Percentiles rank a stretch among this genome's conserved stretches.
Evolutionary conservation across 2,888 invertebrate genomes (phyloP).

Genomic region (Theodoxus fluviatilis): DNA sequence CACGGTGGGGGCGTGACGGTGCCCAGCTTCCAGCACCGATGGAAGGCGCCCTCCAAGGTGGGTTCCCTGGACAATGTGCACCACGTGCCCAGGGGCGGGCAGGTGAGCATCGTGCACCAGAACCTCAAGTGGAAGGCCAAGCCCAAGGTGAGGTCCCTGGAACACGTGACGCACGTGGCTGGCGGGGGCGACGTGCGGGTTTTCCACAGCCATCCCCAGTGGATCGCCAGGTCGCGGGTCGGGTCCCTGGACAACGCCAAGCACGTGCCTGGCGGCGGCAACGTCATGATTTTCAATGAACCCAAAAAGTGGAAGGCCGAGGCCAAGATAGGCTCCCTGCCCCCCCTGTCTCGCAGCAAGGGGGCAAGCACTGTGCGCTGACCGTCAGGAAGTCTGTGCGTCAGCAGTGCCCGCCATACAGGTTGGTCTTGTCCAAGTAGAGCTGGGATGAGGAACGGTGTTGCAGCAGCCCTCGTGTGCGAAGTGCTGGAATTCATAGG

Average conservation of each 20-base stretch:
- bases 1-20: slow-evolving; percentile 39
- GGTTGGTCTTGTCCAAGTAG: too few species aligned
- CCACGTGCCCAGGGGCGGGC: slow-evolving; percentile 46
- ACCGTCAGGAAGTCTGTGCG: too few species aligned
- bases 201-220: slow-evolving; percentile 44
- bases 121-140: slow-evolving; percentile 72
- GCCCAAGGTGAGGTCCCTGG: slow-evolving; percentile 89
- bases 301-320: slow-evolving; percentile 40
- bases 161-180: slow-evolving; percentile 81
- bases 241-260: slow-evolving; percentile 43
- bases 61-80: slow-evolving; percentile 45
- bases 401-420: too few species aligned
- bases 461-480: too few species aligned
- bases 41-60: slow-evolving; percentile 44
- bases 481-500: too few species aligned
- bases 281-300: slow-evolving; percentile 37
- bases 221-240: slow-evolving; percentile 73
- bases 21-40: slow-evolving; percentile 31
- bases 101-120: slow-evolving; percentile 41
- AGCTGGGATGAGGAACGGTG: too few species aligned
- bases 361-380: too few species aligned
- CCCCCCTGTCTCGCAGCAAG: too few species aligned
- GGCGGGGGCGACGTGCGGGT: slow-evolving; percentile 64
- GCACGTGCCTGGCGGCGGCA: slow-evolving; percentile 43
- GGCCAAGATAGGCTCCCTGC: slow-evolving; percentile 42